Base-by-base conservation (phyloP, 2,888 invertebrate genomes). In the Abrostola triplasia region DNA sequence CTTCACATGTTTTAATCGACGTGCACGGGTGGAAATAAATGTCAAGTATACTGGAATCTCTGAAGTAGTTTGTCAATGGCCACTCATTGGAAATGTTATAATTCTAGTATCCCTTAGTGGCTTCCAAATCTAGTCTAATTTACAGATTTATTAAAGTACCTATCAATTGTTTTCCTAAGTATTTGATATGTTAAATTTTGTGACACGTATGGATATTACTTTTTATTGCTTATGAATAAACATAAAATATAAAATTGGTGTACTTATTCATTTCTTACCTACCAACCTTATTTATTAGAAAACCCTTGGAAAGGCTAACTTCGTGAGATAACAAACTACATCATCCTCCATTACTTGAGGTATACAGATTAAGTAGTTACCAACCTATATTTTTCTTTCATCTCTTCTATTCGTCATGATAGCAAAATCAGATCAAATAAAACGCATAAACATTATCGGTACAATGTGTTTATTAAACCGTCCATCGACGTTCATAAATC, bases 141-240 rank as follows among this genome's bases (percentile, higher is more conserved):
- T 87, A 79, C 78, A 74, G 82, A 73, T 83, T 75, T 54, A 80
- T 82, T 84, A 64, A 78, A 83, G 80, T 85, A 47, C 24, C 13
- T 47, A 85, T 85, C 84, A 80, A 86, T 91, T 85, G 77, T 84
- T 91, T 91, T 83, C 79, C 78, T 85, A 80, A 82, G 80, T 88
- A 86, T 84, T 79, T 80, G 69, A 85, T 91, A 87, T 78, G 88
- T 93, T 90, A 78, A 85, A 88, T 88, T 92, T 88, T 90, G 90
- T 92, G 89, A 92, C 87, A 90, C 88, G 85, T 90, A 88, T 86
- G 87, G 76, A 88, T 84, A 92, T 93, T 93, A 92, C 88, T 93
- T 94, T 93, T 93, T 92, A 94, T 93, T 93, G 94, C 94, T 94
- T 94, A 94, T 91, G 91, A 94, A 93, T 93, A 94, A 94, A 94